Conservation (phyloP, 2,888 invertebrate genomes). For the Synanthedon vespiformis region DNA sequence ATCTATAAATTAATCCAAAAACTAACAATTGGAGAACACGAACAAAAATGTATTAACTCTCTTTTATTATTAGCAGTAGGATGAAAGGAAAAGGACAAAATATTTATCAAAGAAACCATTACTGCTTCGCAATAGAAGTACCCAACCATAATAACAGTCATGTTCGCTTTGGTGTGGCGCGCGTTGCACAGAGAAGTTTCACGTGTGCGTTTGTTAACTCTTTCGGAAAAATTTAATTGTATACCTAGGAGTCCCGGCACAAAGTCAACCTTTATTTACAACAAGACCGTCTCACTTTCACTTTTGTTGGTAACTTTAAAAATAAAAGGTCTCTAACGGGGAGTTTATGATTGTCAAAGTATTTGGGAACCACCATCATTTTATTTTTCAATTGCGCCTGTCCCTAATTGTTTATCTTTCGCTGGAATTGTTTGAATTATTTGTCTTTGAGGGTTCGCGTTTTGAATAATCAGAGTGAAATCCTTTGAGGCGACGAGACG, state of each 20-base stretch:
- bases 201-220: slow-evolving; percentile 13
- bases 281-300: not conserved
- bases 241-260: slow-evolving; percentile 4
- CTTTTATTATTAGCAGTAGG: too few species aligned
- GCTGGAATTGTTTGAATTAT: slow-evolving; percentile 23
- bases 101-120: too few species aligned
- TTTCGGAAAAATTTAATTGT: slow-evolving; percentile 23
- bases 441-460: slow-evolving; percentile 26
- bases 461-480: slow-evolving; percentile 21
- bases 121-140: not conserved
- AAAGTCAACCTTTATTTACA: not conserved
- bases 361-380: slow-evolving; percentile 11
- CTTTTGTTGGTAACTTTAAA: not conserved
- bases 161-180: not conserved
- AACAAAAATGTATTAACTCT: too few species aligned
- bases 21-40: too few species aligned
- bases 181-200: not conserved
- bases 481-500: not conserved
- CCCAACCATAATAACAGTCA: not conserved
- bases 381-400: slow-evolving; percentile 24
- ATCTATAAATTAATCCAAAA: too few species aligned
- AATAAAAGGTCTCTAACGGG: not conserved
- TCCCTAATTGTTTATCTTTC: slow-evolving; percentile 36
- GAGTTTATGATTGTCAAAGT: not conserved
- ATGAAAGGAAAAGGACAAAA: too few species aligned